Evolutionary conservation across 2,888 invertebrate genomes (phyloP).

Genomic region (Ophion slaviceki): DNA sequence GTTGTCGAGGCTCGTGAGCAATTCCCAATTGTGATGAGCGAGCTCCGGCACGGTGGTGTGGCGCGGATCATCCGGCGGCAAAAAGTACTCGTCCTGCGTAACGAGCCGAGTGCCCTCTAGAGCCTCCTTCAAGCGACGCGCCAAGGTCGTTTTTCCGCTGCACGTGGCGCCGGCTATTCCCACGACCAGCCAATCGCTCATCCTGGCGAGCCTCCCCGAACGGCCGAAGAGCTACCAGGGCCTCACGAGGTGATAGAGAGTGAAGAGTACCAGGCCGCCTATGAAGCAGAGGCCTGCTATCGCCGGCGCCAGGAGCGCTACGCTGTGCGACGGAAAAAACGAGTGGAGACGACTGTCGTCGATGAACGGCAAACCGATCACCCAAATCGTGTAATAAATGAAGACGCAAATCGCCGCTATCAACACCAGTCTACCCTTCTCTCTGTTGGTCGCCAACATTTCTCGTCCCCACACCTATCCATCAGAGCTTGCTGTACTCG

Average conservation of each 20-base stretch:
- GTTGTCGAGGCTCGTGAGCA: conserved; percentile 90
- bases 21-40: conserved; percentile 91
- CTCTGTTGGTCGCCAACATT: conserved; percentile 84
- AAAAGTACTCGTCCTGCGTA: conserved; percentile 92
- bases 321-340: conserved; percentile 75
- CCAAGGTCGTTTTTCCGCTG: conserved; percentile 92
- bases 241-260: conserved; percentile 85
- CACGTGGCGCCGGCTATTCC: conserved; percentile 93
- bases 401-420: conserved; percentile 85
- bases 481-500: conserved; percentile 83
- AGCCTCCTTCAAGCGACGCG: conserved; percentile 73
- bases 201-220: not conserved
- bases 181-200: conserved; percentile 85
- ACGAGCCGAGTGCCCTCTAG: conserved; percentile 77
- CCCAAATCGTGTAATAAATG: conserved; percentile 87
- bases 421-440: conserved; percentile 86
- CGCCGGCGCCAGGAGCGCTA: conserved; percentile 86
- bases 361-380: conserved; percentile 89
- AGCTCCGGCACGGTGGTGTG: conserved; percentile 87
- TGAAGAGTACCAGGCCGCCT: conserved; percentile 88
- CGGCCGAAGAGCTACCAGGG: not conserved
- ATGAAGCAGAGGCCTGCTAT: conserved; percentile 87
- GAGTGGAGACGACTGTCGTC: conserved; percentile 86
- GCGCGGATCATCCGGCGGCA: conserved; percentile 87
- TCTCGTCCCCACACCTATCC: not conserved